phyloP scores from a whole-genome alignment of 2,888 invertebrate species.

The Cephonodes hylas region DNA sequence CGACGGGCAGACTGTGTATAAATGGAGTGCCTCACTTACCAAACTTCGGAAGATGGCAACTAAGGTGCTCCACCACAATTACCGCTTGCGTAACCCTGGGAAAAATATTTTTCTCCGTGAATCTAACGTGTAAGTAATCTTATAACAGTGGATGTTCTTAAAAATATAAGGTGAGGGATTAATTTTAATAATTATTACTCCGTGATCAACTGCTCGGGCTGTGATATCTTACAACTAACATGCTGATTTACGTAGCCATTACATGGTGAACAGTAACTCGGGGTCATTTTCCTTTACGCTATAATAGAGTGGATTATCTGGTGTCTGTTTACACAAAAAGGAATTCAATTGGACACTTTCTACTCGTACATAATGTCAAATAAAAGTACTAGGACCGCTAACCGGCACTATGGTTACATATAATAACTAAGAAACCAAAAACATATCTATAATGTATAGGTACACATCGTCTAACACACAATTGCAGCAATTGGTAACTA shows the following conservation, averaged over 20 bases:
- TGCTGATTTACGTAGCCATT: constrained; percentile 60
- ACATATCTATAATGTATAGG: constrained; percentile 45
- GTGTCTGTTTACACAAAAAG: constrained; percentile 47
- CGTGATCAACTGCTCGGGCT: constrained; percentile 61
- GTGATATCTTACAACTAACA: constrained; percentile 68
- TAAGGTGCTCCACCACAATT: constrained; percentile 81
- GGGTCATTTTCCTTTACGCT: constrained; percentile 47
- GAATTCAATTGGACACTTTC: constrained; percentile 48
- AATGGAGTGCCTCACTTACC: constrained; percentile 82
- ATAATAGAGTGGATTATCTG: constrained; percentile 47
- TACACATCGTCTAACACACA: constrained; percentile 63
- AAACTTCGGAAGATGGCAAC: constrained; percentile 81
- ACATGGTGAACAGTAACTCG: constrained; percentile 52
- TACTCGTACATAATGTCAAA: constrained; percentile 57
- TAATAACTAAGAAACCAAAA: constrained; percentile 64
- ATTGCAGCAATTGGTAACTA: constrained; percentile 61
- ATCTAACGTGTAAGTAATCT: constrained; percentile 79
- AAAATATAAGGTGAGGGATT: constrained; percentile 51
- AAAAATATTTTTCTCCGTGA: constrained; percentile 81
- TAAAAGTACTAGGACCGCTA: constrained; percentile 70
- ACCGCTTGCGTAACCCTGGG: constrained; percentile 82
- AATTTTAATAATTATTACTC: constrained; percentile 54
- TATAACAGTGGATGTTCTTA: constrained; percentile 74
- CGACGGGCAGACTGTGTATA: constrained; percentile 78
- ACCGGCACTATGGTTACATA: constrained; percentile 57